Evolutionary conservation across 1,140 invertebrate species (phyloP).

Genomic region (Halictus rubicundus): DNA sequence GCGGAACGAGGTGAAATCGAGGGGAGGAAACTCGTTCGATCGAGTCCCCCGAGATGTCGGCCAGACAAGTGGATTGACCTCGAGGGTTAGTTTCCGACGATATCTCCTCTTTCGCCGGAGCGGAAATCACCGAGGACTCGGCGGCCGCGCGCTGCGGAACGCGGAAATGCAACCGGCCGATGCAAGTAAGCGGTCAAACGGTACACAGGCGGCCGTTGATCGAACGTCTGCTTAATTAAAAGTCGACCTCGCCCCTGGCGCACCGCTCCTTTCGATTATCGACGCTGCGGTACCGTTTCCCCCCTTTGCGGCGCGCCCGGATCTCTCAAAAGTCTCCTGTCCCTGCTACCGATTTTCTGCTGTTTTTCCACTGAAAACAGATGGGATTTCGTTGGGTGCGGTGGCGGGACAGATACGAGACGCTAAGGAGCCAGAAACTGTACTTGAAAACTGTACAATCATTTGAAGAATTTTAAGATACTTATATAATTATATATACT

Average conservation of each 20-base stretch:
- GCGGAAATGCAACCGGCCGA: conserved; percentile 51
- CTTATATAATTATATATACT: too few species aligned
- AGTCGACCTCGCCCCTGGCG: conserved; percentile 48
- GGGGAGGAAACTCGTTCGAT: conserved; percentile 14
- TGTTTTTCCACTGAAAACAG: too few species aligned
- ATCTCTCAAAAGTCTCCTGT: too few species aligned
- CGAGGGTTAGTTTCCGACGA: conserved; percentile 37
- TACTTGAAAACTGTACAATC: too few species aligned
- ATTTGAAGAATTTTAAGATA: too few species aligned
- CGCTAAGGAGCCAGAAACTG: too few species aligned
- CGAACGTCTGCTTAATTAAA: conserved; percentile 65
- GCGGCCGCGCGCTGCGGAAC: conserved; percentile 36
- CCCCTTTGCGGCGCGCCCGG: not conserved
- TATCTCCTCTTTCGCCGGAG: conserved; percentile 20
- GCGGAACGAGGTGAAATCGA: not conserved
- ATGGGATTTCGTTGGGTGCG: too few species aligned
- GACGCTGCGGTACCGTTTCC: not conserved
- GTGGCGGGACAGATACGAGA: too few species aligned
- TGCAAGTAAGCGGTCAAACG: conserved; percentile 42
- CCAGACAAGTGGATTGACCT: conserved; percentile 38
- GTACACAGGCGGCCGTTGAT: conserved; percentile 54
- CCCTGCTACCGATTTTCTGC: too few species aligned
- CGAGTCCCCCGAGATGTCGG: not conserved
- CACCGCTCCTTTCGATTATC: not conserved
- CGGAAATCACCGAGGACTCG: conserved; percentile 17